phyloP scores from a whole-genome alignment of 2,888 invertebrate genomes.

The Drosophila meridiana region DNA sequence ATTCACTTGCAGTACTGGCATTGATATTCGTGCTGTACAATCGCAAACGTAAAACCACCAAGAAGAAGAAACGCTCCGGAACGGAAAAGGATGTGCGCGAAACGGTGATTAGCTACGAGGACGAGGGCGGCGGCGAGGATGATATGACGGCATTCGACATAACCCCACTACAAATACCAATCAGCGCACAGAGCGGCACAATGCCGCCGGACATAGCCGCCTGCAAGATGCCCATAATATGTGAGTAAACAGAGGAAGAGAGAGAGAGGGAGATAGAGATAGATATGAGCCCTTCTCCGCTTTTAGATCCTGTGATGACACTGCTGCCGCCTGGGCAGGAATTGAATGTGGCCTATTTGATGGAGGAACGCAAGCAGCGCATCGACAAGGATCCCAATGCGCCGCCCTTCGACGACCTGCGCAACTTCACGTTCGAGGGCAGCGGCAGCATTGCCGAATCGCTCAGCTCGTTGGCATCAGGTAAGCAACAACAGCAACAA shows the following conservation, averaged over 20 bases:
- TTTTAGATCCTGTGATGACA: constrained; percentile 88
- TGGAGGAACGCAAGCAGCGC: constrained; percentile 97
- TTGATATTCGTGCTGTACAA: constrained; percentile 98
- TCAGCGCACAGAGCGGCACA: constrained; percentile 89
- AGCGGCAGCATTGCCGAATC: constrained; percentile 99
- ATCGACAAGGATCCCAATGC: constrained; percentile 98
- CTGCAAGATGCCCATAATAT: constrained; percentile 88
- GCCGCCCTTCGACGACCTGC: constrained; percentile 98
- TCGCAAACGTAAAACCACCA: constrained; percentile 92
- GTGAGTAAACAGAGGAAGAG: constrained; percentile 76
- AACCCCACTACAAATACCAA: constrained; percentile 97
- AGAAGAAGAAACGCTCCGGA: constrained; percentile 94
- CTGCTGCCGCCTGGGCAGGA: constrained; percentile 87
- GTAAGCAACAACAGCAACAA: constrained; percentile 85
- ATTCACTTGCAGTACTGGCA: constrained; percentile 90
- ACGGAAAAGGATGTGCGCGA: constrained; percentile 99
- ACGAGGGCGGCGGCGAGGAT: constrained; percentile 99
- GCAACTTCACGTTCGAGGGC: constrained; percentile 99
- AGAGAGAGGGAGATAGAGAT: neutral
- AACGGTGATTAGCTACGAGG: constrained; percentile 99
- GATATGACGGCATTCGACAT: constrained; percentile 99
- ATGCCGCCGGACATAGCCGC: constrained; percentile 93
- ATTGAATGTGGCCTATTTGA: constrained; percentile 97
- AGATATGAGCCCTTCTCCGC: neutral
- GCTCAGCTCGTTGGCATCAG: constrained; percentile 97